Evolutionary conservation across 2,888 invertebrate genomes (phyloP).

Genomic region (Leptopilina syphax): DNA sequence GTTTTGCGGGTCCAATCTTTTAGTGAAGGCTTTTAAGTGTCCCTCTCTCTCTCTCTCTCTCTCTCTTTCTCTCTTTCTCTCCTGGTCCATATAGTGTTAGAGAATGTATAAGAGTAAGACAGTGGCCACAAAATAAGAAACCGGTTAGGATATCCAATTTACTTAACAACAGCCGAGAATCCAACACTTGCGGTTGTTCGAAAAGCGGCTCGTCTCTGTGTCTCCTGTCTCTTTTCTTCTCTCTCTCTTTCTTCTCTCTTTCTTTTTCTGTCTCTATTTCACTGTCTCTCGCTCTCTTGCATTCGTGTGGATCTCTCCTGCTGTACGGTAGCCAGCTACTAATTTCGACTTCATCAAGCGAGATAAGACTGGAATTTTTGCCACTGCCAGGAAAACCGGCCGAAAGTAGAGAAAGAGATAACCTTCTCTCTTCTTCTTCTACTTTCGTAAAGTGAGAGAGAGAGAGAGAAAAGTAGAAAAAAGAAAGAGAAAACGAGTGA

Average conservation of each 20-base stretch:
- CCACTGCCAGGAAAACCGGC: constrained; percentile 57
- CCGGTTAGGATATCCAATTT: constrained; percentile 76
- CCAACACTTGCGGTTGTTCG: constrained; percentile 75
- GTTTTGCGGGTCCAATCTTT: constrained; percentile 10
- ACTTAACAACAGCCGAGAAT: constrained; percentile 77
- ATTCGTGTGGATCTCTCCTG: constrained; percentile 60
- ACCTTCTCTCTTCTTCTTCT: too few relatives aligned
- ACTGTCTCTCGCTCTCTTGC: constrained; percentile 37
- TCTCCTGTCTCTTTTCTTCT: neutral
- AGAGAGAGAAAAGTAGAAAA: too few relatives aligned
- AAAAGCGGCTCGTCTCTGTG: constrained; percentile 49
- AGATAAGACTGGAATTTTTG: constrained; percentile 75
- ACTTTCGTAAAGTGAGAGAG: too few relatives aligned
- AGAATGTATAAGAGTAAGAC: constrained; percentile 69
- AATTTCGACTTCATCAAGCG: constrained; percentile 76
- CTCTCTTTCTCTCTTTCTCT: neutral
- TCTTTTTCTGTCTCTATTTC: neutral
- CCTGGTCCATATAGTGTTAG: constrained; percentile 53
- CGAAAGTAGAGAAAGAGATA: neutral
- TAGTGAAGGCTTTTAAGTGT: constrained; percentile 55
- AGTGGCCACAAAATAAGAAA: constrained; percentile 76
- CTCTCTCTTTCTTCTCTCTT: too few relatives aligned
- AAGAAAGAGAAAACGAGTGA: too few relatives aligned
- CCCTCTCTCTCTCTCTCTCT: neutral
- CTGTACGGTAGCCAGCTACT: constrained; percentile 76